These are phyloP conservation scores for Oligia strigilis DNA, from an alignment of 2,888 invertebrate species.

Conservation along the genomic window DNA sequence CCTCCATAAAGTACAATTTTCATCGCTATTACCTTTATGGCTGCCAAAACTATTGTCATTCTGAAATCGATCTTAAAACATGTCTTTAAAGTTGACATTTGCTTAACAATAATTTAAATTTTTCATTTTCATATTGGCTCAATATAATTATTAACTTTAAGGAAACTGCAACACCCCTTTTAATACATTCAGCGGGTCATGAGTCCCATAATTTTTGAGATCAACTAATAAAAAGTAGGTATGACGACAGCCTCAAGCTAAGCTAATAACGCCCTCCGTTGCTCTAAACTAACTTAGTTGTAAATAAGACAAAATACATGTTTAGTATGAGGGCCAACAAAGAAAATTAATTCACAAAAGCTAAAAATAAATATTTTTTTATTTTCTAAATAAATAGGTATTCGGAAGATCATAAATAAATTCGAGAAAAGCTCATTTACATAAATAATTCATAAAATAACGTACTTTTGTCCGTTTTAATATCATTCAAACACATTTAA, in stretches of 20 bases:
- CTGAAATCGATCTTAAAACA: accelerated
- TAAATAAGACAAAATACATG: not conserved
- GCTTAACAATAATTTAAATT: not conserved
- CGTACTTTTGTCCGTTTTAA: not conserved
- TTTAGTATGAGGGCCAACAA: not conserved
- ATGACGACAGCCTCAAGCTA: not conserved
- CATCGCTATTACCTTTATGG: not conserved
- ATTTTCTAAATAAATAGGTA: conserved; percentile 2
- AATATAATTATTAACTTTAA: not conserved
- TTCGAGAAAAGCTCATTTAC: conserved; percentile 8
- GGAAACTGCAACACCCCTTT: conserved; percentile 6
- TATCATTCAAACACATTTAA: not conserved
- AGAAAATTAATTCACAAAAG: not conserved
- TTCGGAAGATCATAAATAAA: conserved; percentile 9
- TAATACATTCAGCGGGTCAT: not conserved
- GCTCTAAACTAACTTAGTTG: not conserved
- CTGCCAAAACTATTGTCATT: not conserved
- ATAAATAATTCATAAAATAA: conserved; percentile 7
- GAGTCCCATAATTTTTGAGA: conserved; percentile 14
- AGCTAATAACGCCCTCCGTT: not conserved
- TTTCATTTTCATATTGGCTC: not conserved
- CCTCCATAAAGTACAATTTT: not conserved
- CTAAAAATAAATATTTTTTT: not conserved
- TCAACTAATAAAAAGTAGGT: conserved; percentile 1
- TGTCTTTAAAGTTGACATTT: conserved; percentile 2